Base-by-base conservation (phyloP, 1,140 invertebrate genomes). In the Agraylea sexmaculata region DNA sequence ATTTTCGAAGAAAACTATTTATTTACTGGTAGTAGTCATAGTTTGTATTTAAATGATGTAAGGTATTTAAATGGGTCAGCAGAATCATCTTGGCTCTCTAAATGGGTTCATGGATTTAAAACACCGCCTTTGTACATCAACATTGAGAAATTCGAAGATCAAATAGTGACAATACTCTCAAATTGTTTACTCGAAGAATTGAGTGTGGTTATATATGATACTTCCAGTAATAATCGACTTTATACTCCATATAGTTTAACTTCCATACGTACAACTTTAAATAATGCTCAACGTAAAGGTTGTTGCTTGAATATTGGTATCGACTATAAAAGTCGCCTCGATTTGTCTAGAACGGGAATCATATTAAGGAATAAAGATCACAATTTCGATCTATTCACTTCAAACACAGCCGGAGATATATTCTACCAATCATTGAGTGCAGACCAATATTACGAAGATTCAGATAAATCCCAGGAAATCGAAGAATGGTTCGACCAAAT, bases 331-430 rank as follows among this genome's bases (percentile, higher is more conserved):
- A 41, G 40, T 25, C 22, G 43, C 20, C 19, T 45, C 6, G 30
- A 43, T 11, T 29, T 28, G 19, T 49, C 47, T 18, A 36, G 18
- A 37, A 39, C 25, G 11, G 47, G 47, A 23, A 19, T 12, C 4
- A 20, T 13, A n/a, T 42, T 45, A 20, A 11, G 18, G 4, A 13
- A 10, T 7, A 10, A 21, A 17, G 19, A 23, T 7, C 22, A 42
- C 8, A 25, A 37, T 27, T 42, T 19, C 19, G 40, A 36, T 32
- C 27, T 18, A 1, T 21, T 40, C 7, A 40, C 21, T 10, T 20
- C 45, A 22, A 49, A 49, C 40, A 43, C 42, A 13, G 4, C 36
- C 2, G 47, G 46, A 22, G 46, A 49, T 45, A 13, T 42, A 22
- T 49, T 44, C 30, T 42, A 22, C 30, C 46, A 48, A 42, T 30